A percentile compares a stretch with the other conserved stretches of the same genome.
Evolutionary conservation across 2,797 vertebrate genomes (phyloP).

Genomic region (Micropoecilia bifurca): DNA sequence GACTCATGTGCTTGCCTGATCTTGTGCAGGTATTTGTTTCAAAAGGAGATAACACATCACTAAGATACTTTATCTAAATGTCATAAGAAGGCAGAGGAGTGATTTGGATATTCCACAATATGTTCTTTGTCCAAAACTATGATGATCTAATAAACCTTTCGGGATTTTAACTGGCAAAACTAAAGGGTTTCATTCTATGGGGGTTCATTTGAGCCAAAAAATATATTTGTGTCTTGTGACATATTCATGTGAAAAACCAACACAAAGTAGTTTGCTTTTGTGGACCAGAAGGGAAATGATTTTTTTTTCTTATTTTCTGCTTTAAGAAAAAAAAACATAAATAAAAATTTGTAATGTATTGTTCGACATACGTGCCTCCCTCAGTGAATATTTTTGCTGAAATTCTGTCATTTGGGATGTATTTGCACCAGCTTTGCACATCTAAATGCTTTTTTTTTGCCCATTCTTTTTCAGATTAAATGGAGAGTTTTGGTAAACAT

Average conservation of each 20-base stretch:
- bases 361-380: neutral
- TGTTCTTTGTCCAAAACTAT: neutral
- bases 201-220: too few relatives aligned
- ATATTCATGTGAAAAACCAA: neutral
- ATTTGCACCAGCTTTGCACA: neutral
- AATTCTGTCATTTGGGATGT: neutral
- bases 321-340: too few relatives aligned
- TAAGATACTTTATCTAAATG: neutral
- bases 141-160: too few relatives aligned
- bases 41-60: neutral
- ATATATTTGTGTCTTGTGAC: neutral
- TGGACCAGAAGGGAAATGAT: neutral
- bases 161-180: too few relatives aligned
- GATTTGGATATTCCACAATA: too few relatives aligned
- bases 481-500: too few relatives aligned
- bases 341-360: too few relatives aligned
- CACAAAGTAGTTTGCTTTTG: neutral
- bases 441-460: neutral
- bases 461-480: neutral
- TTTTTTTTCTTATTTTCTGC: neutral
- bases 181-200: too few relatives aligned
- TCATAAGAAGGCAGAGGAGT: neutral
- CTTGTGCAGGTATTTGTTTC: neutral
- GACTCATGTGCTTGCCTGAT: neutral
- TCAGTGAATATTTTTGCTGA: neutral